These are phyloP conservation scores for Prochilodus magdalenae DNA, from an alignment of 2,113 vertebrate genomes.

Conservation along the genomic window DNA sequence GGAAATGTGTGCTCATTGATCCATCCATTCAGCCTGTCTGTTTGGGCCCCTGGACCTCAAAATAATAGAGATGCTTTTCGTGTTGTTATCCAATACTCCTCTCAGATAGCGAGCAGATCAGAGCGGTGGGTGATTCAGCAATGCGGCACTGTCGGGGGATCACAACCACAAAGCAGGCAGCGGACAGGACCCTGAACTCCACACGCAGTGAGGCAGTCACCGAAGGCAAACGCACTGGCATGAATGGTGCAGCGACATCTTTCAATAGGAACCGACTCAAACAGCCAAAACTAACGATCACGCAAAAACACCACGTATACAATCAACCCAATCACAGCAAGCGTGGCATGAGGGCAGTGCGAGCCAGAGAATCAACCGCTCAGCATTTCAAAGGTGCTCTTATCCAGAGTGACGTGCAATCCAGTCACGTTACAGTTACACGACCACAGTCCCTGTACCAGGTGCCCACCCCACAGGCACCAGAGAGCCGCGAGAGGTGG, in stretches of 20 bases:
- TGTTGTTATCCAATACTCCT: not conserved
- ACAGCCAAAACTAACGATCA: not conserved
- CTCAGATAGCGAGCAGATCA: slow-evolving; percentile 7
- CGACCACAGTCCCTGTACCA: too few species aligned
- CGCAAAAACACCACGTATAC: not conserved
- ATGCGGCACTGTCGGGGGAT: not conserved
- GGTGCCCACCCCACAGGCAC: too few species aligned
- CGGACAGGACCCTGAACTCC: not conserved
- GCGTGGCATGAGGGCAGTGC: too few species aligned
- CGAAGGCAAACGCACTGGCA: not conserved
- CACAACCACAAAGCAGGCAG: not conserved
- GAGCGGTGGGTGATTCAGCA: not conserved
- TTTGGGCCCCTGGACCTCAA: not conserved
- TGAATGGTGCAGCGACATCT: not conserved
- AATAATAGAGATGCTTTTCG: not conserved
- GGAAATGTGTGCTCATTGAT: slow-evolving; percentile 24
- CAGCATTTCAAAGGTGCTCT: too few species aligned
- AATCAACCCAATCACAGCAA: too few species aligned
- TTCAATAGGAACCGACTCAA: not conserved
- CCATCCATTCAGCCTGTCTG: slow-evolving; percentile 9
- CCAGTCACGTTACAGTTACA: too few species aligned
- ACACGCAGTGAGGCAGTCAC: not conserved
- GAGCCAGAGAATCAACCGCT: too few species aligned
- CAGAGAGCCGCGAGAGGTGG: too few species aligned
- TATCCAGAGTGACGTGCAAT: too few species aligned